These are phyloP conservation scores for Sialia sialis DNA, from an alignment of 2,113 vertebrate species.

Conservation along the genomic window DNA sequence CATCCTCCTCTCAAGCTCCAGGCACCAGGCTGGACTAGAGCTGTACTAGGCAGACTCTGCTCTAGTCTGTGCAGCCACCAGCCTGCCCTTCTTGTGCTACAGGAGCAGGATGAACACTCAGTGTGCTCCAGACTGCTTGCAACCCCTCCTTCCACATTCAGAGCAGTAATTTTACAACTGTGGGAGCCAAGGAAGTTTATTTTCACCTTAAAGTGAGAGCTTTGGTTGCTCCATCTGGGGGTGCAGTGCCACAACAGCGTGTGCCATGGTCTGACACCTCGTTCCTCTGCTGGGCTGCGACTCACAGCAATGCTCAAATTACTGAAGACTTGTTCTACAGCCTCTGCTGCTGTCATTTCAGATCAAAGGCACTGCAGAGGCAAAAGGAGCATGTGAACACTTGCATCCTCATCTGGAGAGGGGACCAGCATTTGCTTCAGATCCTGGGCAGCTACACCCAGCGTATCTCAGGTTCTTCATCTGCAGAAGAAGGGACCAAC, in stretches of 20 bases:
- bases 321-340: neutral
- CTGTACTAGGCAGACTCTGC: neutral
- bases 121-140: neutral
- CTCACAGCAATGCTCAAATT: neutral
- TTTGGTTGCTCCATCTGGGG: neutral
- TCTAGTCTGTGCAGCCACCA: neutral
- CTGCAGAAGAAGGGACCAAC: neutral
- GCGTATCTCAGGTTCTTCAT: neutral
- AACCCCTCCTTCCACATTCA: neutral
- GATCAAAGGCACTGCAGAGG: conserved; percentile 27
- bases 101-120: neutral
- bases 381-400: conserved; percentile 29
- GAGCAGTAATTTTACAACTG: neutral
- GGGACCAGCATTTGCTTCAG: neutral
- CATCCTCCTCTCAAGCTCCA: neutral
- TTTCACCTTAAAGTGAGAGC: neutral
- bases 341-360: neutral
- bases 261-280: neutral
- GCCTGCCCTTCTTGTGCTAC: neutral
- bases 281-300: neutral
- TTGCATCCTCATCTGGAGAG: neutral
- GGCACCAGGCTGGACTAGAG: neutral
- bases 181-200: neutral
- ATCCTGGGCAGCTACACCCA: conserved; percentile 24
- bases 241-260: accelerated